A percentile compares a stretch with the other conserved stretches of the same genome.
These are phyloP conservation scores for Trichogramma evanescens DNA, from an alignment of 2,888 invertebrate species.

Conservation along the genomic window DNA sequence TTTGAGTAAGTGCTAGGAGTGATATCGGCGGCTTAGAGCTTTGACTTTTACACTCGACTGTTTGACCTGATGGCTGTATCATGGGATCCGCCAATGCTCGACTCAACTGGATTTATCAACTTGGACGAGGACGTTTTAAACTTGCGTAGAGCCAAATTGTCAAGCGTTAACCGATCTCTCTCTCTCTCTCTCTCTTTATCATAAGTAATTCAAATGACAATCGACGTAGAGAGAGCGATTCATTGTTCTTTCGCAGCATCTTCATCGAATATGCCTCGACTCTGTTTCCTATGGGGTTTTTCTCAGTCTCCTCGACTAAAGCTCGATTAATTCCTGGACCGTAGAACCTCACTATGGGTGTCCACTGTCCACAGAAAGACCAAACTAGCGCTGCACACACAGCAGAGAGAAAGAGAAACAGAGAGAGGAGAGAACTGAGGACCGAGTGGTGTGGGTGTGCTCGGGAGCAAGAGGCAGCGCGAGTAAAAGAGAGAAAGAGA, in stretches of 20 bases:
- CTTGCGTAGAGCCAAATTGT: too few relatives aligned
- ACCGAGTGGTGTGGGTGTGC: not conserved
- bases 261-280: not conserved
- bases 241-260: not conserved
- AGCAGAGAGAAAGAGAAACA: slow-evolving; percentile 16
- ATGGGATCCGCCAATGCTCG: too few relatives aligned
- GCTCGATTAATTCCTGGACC: slow-evolving; percentile 19
- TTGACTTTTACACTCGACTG: too few relatives aligned
- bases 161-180: too few relatives aligned
- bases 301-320: not conserved
- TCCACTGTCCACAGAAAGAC: slow-evolving; percentile 3
- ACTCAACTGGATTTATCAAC: too few relatives aligned
- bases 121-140: too few relatives aligned
- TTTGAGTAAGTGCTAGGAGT: too few relatives aligned
- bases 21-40: too few relatives aligned
- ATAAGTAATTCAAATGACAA: too few relatives aligned
- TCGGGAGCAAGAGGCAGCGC: not conserved
- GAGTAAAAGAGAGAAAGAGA: slow-evolving; percentile 3
- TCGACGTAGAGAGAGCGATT: too few relatives aligned
- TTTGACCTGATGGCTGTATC: too few relatives aligned
- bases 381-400: not conserved
- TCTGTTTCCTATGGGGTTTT: slow-evolving; percentile 14
- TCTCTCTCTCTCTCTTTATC: not conserved
- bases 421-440: slow-evolving; percentile 7
- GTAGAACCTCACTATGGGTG: slow-evolving; percentile 6